These are phyloP conservation scores for Phalloptychus januarius DNA, from an alignment of 2,797 vertebrate genomes.

Conservation along the genomic window DNA sequence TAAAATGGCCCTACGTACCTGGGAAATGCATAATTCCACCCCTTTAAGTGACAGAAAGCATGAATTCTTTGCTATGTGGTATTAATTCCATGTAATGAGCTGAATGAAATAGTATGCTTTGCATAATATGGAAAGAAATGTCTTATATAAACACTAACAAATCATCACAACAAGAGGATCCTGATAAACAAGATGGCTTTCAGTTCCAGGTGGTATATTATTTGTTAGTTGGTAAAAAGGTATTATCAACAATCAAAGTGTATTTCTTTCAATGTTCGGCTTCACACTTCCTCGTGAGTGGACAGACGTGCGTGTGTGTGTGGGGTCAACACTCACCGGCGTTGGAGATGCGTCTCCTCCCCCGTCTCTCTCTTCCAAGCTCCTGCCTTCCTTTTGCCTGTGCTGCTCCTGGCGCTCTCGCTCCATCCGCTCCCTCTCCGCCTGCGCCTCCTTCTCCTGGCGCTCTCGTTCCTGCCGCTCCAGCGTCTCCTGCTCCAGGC, in stretches of 20 bases:
- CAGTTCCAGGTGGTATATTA: neutral
- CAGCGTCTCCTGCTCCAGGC: constrained; percentile 66
- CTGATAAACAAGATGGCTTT: neutral
- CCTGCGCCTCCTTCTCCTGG: constrained; percentile 80
- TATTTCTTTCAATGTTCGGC: neutral
- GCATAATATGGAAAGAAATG: neutral
- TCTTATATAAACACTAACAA: neutral
- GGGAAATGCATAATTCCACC: no score
- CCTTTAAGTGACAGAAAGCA: neutral
- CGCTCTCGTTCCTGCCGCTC: constrained; percentile 83
- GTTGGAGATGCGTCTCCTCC: constrained; percentile 87
- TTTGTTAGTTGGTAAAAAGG: neutral
- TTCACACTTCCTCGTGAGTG: neutral
- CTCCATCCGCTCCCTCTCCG: constrained; percentile 79
- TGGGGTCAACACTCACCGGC: constrained; percentile 85
- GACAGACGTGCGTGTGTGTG: neutral
- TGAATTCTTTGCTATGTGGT: neutral
- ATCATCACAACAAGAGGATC: neutral
- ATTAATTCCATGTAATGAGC: neutral
- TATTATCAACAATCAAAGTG: neutral
- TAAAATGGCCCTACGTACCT: no score
- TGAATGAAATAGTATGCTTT: neutral
- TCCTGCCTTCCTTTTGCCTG: constrained; percentile 76
- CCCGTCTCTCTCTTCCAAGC: constrained; percentile 87
- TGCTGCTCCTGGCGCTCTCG: constrained; percentile 82